Evolutionary conservation across 2,113 vertebrate genomes (phyloP).

Genomic region (Poeciliopsis occidentalis): DNA sequence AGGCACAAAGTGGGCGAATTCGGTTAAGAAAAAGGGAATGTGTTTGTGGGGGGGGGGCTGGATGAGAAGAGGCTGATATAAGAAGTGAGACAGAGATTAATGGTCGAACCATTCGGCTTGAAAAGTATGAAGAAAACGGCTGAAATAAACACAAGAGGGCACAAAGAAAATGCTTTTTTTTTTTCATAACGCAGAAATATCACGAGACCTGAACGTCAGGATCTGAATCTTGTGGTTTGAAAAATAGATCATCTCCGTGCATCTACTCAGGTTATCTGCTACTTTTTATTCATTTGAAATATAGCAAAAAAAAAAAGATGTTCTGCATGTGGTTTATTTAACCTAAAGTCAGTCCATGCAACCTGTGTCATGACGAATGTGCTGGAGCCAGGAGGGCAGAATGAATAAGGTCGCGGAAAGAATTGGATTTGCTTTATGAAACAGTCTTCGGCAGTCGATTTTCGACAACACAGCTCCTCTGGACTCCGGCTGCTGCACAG

Average conservation of each 20-base stretch:
- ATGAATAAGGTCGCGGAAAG: not conserved
- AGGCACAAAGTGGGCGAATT: conserved; percentile 18
- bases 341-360: too few species aligned
- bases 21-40: conserved; percentile 8
- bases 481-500: not conserved
- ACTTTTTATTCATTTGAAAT: too few species aligned
- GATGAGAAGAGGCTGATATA: too few species aligned
- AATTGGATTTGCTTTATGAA: not conserved
- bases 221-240: too few species aligned
- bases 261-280: too few species aligned
- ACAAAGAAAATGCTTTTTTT: not conserved
- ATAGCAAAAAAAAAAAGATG: too few species aligned
- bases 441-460: not conserved
- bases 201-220: too few species aligned
- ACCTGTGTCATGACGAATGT: not conserved
- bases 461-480: not conserved
- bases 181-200: conserved; percentile 5
- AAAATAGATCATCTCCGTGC: too few species aligned
- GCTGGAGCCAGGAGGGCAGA: not conserved
- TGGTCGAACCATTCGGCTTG: conserved; percentile 18
- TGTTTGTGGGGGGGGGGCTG: too few species aligned
- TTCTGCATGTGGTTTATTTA: too few species aligned
- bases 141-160: conserved; percentile 13
- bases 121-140: conserved; percentile 47
- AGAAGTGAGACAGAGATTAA: conserved; percentile 40